Percentiles rank a stretch among this genome's conserved stretches.
Evolutionary conservation across 2,888 invertebrate species (phyloP).

Genomic region (Allophyes oxyacanthae): DNA sequence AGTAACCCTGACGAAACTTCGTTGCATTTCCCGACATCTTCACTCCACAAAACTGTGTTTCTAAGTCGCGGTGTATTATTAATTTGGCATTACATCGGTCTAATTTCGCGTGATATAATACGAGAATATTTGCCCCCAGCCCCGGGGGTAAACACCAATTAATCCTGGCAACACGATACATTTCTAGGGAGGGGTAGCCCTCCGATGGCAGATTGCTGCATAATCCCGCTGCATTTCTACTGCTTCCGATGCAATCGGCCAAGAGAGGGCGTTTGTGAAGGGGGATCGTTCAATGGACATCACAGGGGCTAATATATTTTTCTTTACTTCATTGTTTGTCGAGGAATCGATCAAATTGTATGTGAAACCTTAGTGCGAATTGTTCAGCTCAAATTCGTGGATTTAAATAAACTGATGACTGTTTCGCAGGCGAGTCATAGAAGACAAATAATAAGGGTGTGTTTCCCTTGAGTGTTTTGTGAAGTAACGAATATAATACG

Average conservation of each 20-base stretch:
- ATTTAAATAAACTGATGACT: conserved; percentile 10
- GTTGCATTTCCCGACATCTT: conserved; percentile 32
- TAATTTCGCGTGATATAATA: conserved; percentile 84
- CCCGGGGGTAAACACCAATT: conserved; percentile 85
- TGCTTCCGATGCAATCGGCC: conserved; percentile 80
- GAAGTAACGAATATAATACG: too few species aligned
- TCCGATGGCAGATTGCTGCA: conserved; percentile 81
- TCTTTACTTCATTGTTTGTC: conserved; percentile 74
- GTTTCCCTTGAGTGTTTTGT: too few species aligned
- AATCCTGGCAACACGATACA: conserved; percentile 87
- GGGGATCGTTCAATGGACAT: conserved; percentile 60
- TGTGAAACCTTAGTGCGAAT: conserved; percentile 51
- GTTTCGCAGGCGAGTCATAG: too few species aligned
- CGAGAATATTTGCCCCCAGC: conserved; percentile 74
- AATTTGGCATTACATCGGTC: conserved; percentile 81
- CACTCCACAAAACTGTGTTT: conserved; percentile 63
- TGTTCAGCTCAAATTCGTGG: conserved; percentile 24
- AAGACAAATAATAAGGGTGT: too few species aligned
- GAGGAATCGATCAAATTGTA: conserved; percentile 67
- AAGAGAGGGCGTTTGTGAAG: conserved; percentile 69
- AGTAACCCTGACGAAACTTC: conserved; percentile 31
- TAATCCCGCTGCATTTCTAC: conserved; percentile 85
- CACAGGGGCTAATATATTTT: conserved; percentile 75
- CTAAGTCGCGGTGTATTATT: conserved; percentile 71
- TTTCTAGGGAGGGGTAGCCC: conserved; percentile 68